phyloP scores from a whole-genome alignment of 2,888 invertebrate species.

The Xylota sylvarum region DNA sequence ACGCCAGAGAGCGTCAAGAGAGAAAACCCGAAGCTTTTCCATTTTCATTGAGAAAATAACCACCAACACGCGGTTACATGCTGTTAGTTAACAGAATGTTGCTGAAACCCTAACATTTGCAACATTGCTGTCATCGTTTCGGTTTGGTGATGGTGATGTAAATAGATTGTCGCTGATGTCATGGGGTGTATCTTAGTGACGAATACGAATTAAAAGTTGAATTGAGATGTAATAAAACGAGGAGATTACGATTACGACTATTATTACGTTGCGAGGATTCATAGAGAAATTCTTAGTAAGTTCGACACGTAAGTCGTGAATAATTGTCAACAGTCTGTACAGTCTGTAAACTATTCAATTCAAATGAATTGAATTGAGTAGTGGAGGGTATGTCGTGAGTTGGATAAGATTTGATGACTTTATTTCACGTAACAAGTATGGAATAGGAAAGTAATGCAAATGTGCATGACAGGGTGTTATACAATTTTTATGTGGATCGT shows the following conservation, averaged over 20 bases:
- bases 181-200: slow-evolving; percentile 63
- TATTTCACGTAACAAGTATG: background rate
- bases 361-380: no score
- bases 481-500: no score
- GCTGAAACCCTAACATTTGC: slow-evolving; percentile 35
- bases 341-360: background rate
- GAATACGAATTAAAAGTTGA: slow-evolving; percentile 46
- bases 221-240: slow-evolving; percentile 48
- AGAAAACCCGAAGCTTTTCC: slow-evolving; percentile 47
- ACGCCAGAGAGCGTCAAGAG: slow-evolving; percentile 22
- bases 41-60: slow-evolving; percentile 50
- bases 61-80: no score
- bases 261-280: slow-evolving; percentile 31
- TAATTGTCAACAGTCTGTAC: slow-evolving; percentile 1
- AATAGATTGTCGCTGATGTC: slow-evolving; percentile 50
- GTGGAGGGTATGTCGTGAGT: background rate
- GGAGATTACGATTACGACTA: background rate
- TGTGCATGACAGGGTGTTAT: no score
- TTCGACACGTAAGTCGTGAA: slow-evolving; percentile 40
- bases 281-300: slow-evolving; percentile 47
- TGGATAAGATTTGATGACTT: background rate
- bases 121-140: slow-evolving; percentile 10
- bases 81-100: slow-evolving; percentile 54
- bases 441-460: no score
- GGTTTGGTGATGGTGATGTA: background rate